Conservation (phyloP, 2,113 vertebrate species). For the Chloropsis cyanopogon region DNA sequence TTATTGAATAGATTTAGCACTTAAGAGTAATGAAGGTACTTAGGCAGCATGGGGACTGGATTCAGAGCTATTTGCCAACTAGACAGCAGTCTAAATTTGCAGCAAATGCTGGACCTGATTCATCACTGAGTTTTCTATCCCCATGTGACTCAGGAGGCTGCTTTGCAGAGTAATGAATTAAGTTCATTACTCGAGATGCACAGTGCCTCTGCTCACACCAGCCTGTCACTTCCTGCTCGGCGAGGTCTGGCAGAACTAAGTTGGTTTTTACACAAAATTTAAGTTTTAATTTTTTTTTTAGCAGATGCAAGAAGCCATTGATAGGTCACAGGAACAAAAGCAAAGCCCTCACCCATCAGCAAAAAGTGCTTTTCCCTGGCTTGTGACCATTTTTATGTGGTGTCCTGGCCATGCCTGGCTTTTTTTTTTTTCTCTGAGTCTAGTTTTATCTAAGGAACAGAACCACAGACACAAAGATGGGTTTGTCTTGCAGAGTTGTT, state of each 20-base stretch:
- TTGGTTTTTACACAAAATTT: not conserved
- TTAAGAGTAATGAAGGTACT: slow-evolving; percentile 49
- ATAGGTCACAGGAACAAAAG: not conserved
- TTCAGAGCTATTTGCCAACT: slow-evolving; percentile 35
- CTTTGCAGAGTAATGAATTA: not conserved
- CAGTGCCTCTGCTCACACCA: not conserved
- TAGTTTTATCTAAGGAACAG: not conserved
- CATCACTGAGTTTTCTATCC: not conserved
- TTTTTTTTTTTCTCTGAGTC: not conserved
- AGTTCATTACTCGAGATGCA: not conserved
- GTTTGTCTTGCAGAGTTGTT: not conserved
- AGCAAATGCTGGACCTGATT: slow-evolving; percentile 13
- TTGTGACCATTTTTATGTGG: not conserved
- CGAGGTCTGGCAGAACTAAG: not conserved
- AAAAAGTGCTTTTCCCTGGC: not conserved
- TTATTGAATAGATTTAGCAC: slow-evolving; percentile 40
- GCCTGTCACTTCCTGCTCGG: not conserved
- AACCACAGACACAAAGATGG: not conserved
- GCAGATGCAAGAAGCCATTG: not conserved
- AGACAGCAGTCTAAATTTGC: slow-evolving; percentile 26
- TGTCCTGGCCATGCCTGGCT: not conserved
- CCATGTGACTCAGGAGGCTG: not conserved
- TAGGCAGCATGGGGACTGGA: not conserved
- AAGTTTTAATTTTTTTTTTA: not conserved
- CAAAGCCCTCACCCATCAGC: not conserved